Conservation (phyloP, 2,113 vertebrate species). For the Dendrocopos noguchii region DNA sequence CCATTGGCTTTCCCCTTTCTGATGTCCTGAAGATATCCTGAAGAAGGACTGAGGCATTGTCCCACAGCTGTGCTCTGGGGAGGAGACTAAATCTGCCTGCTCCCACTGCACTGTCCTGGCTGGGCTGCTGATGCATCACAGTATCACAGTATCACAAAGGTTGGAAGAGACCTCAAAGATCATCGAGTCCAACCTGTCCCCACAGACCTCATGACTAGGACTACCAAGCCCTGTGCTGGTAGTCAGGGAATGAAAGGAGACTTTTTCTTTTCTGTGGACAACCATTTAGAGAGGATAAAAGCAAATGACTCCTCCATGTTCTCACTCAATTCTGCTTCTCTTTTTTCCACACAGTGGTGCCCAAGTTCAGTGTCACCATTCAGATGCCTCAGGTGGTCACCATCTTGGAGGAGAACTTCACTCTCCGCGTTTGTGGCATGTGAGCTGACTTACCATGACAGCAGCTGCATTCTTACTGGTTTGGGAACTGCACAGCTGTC, state of each 20-base stretch:
- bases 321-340: not conserved
- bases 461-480: conserved; percentile 3
- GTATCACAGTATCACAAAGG: too few relatives aligned
- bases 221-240: not conserved
- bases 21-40: not conserved
- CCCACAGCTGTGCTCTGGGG: not conserved
- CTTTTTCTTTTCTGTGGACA: not conserved
- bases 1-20: not conserved
- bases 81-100: not conserved
- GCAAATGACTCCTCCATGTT: not conserved
- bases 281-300: not conserved
- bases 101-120: not conserved
- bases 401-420: conserved; percentile 41
- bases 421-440: conserved; percentile 41
- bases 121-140: not conserved
- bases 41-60: not conserved
- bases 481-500: not conserved
- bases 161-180: too few relatives aligned
- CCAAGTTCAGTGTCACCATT: conserved; percentile 65
- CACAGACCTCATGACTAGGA: too few relatives aligned
- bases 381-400: conserved; percentile 44
- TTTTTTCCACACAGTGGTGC: conserved; percentile 29
- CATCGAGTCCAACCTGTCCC: too few relatives aligned
- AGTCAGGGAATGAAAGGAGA: not conserved
- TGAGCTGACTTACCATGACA: not conserved